Percentiles rank a stretch among this genome's conserved stretches.
Evolutionary conservation across 1,140 invertebrate genomes (phyloP).

Genomic region (Cyphomyrmex costatus): DNA sequence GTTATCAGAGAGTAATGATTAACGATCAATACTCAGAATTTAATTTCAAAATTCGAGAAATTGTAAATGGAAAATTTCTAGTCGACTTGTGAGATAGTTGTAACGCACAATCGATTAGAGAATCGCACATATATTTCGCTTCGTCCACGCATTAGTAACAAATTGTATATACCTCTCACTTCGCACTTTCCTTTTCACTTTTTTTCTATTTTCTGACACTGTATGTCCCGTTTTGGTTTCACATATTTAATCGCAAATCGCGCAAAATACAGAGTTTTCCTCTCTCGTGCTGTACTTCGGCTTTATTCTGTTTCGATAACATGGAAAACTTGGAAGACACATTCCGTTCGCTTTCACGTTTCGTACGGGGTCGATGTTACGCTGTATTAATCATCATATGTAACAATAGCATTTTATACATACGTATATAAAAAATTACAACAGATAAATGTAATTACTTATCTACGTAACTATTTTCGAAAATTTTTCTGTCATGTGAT

Average conservation of each 20-base stretch:
- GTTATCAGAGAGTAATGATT: conserved; percentile 2
- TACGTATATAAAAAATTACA: conserved; percentile 40
- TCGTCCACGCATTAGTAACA: conserved; percentile 55
- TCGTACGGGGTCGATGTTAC: conserved; percentile 30
- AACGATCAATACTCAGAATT: neutral
- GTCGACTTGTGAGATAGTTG: conserved; percentile 23
- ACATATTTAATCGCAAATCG: conserved; percentile 40
- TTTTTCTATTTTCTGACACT: conserved; percentile 71
- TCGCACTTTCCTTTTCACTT: conserved; percentile 62
- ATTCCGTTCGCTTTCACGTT: conserved; percentile 67
- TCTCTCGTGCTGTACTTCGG: conserved; percentile 46
- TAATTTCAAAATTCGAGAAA: neutral
- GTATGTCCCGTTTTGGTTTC: conserved; percentile 61
- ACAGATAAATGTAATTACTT: conserved; percentile 41
- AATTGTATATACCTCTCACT: conserved; percentile 78
- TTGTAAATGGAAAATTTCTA: conserved; percentile 24
- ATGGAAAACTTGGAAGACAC: conserved; percentile 79
- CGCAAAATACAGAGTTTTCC: conserved; percentile 44
- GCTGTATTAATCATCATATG: conserved; percentile 1
- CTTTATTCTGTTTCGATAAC: conserved; percentile 51
- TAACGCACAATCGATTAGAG: conserved; percentile 3
- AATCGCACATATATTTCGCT: conserved; percentile 29
- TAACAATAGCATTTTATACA: conserved; percentile 16
- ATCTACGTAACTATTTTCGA: conserved; percentile 7
- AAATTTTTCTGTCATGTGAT: neutral